Evolutionary conservation across 2,797 vertebrate genomes (phyloP).

Genomic region (Kryptolebias ocellatus): DNA sequence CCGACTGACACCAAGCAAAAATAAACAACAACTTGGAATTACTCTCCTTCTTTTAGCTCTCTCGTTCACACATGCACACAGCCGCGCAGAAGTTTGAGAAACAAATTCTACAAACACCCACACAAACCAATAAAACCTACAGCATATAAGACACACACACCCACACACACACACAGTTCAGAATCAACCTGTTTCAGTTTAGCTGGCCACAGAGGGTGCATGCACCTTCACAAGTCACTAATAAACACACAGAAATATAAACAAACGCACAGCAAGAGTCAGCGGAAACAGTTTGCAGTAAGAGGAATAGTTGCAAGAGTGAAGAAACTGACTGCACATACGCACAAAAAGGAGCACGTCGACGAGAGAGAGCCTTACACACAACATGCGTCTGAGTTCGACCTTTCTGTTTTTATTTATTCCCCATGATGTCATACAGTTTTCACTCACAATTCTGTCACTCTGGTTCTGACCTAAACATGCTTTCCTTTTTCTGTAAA

Average conservation of each 20-base stretch:
- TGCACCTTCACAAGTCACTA: constrained; percentile 43
- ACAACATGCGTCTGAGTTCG: constrained; percentile 10
- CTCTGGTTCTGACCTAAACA: constrained; percentile 31
- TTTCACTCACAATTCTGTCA: constrained; percentile 20
- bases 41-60: constrained; percentile 27
- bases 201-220: constrained; percentile 20
- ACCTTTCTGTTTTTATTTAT: constrained; percentile 11
- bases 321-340: constrained; percentile 22
- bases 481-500: constrained; percentile 14
- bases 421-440: neutral
- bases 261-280: constrained; percentile 34
- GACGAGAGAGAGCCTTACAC: constrained; percentile 10
- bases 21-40: constrained; percentile 19
- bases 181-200: constrained; percentile 27
- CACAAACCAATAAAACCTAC: constrained; percentile 36
- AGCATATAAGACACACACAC: constrained; percentile 36
- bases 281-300: constrained; percentile 38
- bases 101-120: constrained; percentile 46
- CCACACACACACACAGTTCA: constrained; percentile 24
- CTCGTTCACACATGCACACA: constrained; percentile 19
- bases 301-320: constrained; percentile 25
- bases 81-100: constrained; percentile 48
- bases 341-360: constrained; percentile 9
- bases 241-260: constrained; percentile 40
- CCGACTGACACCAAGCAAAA: constrained; percentile 24